Evolutionary conservation across 2,113 vertebrate species (phyloP).

Genomic region (Corvus cornix): DNA sequence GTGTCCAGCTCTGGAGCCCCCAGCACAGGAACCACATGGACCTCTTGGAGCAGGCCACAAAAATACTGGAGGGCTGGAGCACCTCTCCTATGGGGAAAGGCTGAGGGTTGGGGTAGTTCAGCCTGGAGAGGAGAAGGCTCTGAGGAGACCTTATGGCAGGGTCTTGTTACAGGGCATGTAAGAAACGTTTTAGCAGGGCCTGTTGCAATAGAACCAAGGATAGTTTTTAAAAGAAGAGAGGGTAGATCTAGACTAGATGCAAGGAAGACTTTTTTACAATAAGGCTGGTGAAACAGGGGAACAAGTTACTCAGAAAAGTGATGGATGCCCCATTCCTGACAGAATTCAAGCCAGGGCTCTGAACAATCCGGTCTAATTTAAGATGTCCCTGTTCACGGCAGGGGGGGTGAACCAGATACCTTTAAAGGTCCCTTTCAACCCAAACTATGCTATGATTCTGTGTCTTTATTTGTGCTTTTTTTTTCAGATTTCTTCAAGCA

Average conservation of each 20-base stretch:
- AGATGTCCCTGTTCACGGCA: background rate
- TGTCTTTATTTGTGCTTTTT: background rate
- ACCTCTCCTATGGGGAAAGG: background rate
- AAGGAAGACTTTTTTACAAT: background rate
- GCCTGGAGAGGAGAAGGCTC: background rate
- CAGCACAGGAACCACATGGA: background rate
- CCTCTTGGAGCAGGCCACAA: background rate
- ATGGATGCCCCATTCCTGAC: background rate
- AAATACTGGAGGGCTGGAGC: background rate
- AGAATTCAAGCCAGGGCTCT: background rate
- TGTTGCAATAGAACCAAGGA: background rate
- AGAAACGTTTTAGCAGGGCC: background rate
- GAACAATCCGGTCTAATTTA: background rate
- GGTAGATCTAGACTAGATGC: background rate
- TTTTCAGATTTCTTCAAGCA: background rate
- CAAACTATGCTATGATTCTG: background rate
- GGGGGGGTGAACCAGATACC: background rate
- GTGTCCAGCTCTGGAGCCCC: background rate
- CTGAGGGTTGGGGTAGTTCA: background rate
- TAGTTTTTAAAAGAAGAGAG: background rate
- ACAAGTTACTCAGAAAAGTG: background rate
- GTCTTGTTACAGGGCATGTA: background rate
- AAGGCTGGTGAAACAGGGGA: background rate
- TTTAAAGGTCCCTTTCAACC: background rate
- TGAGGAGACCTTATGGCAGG: background rate